These are phyloP conservation scores for Dissostichus mawsoni DNA, from an alignment of 2,113 vertebrate genomes.

Conservation along the genomic window DNA sequence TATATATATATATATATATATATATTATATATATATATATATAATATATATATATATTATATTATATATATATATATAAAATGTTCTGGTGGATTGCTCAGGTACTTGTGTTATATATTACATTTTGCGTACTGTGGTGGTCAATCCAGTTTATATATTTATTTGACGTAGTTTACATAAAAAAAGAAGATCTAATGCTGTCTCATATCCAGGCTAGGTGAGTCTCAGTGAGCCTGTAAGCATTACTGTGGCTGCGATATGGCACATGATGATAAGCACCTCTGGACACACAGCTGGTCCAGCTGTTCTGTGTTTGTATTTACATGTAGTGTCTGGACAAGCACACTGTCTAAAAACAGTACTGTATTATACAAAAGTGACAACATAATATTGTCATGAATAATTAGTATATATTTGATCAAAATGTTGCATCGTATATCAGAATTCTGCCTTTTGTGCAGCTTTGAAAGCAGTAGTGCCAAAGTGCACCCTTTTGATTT, in stretches of 20 bases:
- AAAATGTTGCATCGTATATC: too few relatives aligned
- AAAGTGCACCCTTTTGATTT: too few relatives aligned
- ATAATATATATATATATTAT: not conserved
- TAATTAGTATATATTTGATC: too few relatives aligned
- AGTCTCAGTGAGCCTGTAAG: not conserved
- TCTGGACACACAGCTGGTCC: not conserved
- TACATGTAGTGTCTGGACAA: not conserved
- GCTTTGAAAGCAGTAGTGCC: too few relatives aligned
- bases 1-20: not conserved
- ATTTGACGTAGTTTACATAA: not conserved
- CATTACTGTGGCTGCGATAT: not conserved
- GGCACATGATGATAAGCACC: not conserved
- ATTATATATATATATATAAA: not conserved
- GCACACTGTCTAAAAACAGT: not conserved
- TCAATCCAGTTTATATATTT: not conserved
- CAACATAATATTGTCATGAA: too few relatives aligned
- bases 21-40: not conserved
- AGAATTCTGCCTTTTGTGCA: too few relatives aligned
- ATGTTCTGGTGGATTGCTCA: not conserved
- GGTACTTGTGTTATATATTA: not conserved
- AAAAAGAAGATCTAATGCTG: not conserved
- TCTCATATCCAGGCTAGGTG: not conserved
- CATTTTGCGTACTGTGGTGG: not conserved
- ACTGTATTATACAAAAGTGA: not conserved
- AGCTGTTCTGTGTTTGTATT: not conserved